Base-by-base conservation (phyloP, 2,888 invertebrate genomes). In the Dolomedes plantarius region DNA sequence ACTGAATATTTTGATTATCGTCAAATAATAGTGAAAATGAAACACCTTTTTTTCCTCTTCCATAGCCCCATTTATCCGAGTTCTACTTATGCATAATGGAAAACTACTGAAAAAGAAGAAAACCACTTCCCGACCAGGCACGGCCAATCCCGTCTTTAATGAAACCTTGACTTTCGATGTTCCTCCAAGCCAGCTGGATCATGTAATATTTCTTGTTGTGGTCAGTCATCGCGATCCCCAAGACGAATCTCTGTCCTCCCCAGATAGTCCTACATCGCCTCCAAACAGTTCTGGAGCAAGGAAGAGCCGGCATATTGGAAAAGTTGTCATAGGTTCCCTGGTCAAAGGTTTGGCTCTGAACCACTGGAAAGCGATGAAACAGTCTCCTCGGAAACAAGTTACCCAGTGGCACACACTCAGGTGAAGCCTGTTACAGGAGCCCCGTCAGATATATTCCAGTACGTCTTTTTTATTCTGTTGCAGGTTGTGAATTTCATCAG, bases 111-210 rank as follows among this genome's bases (percentile, higher is more conserved):
- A 91, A 68, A 91, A 91, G 88, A 92, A 91, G 73, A 92, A 91
- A 89, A 92, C 92, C 0, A 90, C 90, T 77, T 88, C 89, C 7
- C 86, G 91, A 23, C 87, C 85, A 5, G 90, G 90, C 1, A 90
- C 90, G 0, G 88, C 89, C n/a, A 90, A 91, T 16, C 91, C 92
- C 1, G 91, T 91, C 76, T 92, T 92, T 88, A 92, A 92, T 83
- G 92, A 92, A 88, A 92, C 91, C 1, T 89, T 92, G 13, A 92
- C 92, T 1, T 92, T 92, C 88, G 92, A 92, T 88, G 88, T 92
- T 39, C 89, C 90, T 29, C 89, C 89, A 41, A 89, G 90, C 86
- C 91, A 92, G 88, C 89, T 92, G 27, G 92, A 92, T 80, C 89
- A 89, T 3, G 90, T 91, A 13, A 91, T 91, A 86, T 91, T 92